Base-by-base conservation (phyloP, 2,113 vertebrate species). In the Galeopterus variegatus region DNA sequence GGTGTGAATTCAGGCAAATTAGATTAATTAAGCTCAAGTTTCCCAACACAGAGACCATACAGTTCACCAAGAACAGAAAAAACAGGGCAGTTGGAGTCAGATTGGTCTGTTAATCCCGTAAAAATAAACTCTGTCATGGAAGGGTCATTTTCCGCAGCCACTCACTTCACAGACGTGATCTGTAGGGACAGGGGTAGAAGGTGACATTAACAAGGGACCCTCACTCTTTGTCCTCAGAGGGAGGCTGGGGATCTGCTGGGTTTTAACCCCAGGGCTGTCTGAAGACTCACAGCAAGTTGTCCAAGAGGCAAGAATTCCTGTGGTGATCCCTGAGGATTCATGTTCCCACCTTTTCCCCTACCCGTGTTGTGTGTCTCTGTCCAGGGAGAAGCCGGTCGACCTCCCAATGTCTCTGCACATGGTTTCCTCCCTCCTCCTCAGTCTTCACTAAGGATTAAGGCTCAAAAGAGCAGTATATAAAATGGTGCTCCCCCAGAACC, bases 1-100 rank as follows among this genome's bases (percentile, higher is more conserved):
- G 94, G 28, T 95, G 52, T 0, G 70, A 60, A 58, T 94, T 88
- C 19, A 96, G 10, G 14, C 31, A 75, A 75, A 97, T 96, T 18
- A 96, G 75, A 23, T 6, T 50, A 50, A 97, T 89, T 24, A 96
- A 86, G 7, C 58, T 83, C 72, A 94, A 33, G 26, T 93, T 97
- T 24, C 79, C 96, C 26, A 86, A 2, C 3, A 92, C n/a, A 7
- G 83, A 91, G 54, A 84, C 31, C 28, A 28, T 17, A 2, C 72
- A 91, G 58, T 82, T 91, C 14, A 80, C 23, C 4, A 96, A 80
- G 72, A 96, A 93, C 9, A 97, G 41, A 6, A 90, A 54, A 48
- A 96, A 94, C 1, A 96, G 45, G 77, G 65, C 5, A 94, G 24
- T 5, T 89, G 82, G 54, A 97, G 79, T 85, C 87, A 15, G 82